Evolutionary conservation across 2,113 vertebrate genomes (phyloP).

Genomic region (Syrmaticus mikado): DNA sequence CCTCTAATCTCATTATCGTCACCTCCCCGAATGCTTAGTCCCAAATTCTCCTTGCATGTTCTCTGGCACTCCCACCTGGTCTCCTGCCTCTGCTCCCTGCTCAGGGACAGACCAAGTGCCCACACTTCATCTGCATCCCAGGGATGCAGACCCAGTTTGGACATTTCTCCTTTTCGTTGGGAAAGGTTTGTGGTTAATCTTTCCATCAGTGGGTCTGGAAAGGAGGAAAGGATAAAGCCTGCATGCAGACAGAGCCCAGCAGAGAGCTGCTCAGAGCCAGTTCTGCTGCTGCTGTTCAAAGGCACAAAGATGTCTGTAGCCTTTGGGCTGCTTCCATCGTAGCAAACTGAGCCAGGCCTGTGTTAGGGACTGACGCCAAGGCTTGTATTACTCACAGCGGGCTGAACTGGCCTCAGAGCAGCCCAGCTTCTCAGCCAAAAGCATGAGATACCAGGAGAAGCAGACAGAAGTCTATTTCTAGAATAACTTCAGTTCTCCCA

Average conservation of each 20-base stretch:
- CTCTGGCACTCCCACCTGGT: neutral
- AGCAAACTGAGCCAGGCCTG: slow-evolving; percentile 23
- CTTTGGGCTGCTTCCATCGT: neutral
- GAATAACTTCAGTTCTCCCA: slow-evolving; percentile 7
- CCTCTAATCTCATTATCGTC: neutral
- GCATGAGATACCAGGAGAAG: neutral
- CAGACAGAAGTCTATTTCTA: neutral
- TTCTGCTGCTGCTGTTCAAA: slow-evolving; percentile 1
- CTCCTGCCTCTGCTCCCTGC: neutral
- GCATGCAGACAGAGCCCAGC: neutral
- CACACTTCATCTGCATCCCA: neutral
- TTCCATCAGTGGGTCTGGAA: neutral
- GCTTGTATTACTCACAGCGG: neutral
- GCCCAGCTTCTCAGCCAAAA: neutral
- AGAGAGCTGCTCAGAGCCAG: neutral
- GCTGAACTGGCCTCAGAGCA: neutral
- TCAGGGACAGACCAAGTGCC: neutral
- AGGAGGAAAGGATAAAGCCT: neutral
- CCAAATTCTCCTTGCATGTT: neutral
- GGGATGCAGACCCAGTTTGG: neutral
- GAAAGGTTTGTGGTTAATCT: neutral
- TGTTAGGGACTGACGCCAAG: neutral
- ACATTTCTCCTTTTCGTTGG: neutral
- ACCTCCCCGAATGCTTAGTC: neutral
- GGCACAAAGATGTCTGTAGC: neutral